phyloP scores from a whole-genome alignment of 1,140 invertebrate genomes.

The Cotesia glomerata region DNA sequence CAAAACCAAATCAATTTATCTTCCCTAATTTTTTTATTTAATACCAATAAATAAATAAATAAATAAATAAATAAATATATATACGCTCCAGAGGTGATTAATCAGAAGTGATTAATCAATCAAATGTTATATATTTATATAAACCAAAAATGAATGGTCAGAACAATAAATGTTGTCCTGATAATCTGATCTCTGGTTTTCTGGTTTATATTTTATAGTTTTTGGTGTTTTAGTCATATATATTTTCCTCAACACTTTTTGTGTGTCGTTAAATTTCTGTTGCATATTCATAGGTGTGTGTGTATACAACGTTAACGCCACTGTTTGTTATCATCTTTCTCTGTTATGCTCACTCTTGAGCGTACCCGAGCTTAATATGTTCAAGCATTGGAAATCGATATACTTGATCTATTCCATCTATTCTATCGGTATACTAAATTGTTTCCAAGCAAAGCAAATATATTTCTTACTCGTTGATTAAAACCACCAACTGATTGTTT shows the following conservation, averaged over 20 bases:
- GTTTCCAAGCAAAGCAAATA: conserved; percentile 16
- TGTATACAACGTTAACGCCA: conserved; percentile 2
- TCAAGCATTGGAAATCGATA: conserved; percentile 23
- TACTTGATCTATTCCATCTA: conserved; percentile 17
- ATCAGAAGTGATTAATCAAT: too few species aligned
- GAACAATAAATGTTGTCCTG: too few species aligned
- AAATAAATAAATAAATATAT: too few species aligned
- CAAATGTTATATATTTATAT: too few species aligned
- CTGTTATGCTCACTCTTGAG: not conserved
- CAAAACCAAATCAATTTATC: not conserved
- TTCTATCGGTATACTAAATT: not conserved
- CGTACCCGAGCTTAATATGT: not conserved
- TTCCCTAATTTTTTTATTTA: not conserved
- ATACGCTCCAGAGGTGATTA: too few species aligned
- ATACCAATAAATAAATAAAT: not conserved
- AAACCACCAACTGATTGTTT: conserved; percentile 20
- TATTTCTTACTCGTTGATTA: conserved; percentile 14
- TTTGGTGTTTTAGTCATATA: too few species aligned
- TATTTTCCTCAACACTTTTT: not conserved
- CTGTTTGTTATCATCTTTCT: conserved; percentile 9
- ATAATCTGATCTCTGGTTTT: too few species aligned
- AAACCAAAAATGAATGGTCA: too few species aligned
- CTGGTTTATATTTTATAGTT: too few species aligned
- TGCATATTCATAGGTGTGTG: conserved; percentile 15
- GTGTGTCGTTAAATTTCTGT: conserved; percentile 3